Percentiles rank a stretch among this genome's conserved stretches.
phyloP scores from a whole-genome alignment of 64 coral and sea anemone species.

The Platygyra sinensis region DNA sequence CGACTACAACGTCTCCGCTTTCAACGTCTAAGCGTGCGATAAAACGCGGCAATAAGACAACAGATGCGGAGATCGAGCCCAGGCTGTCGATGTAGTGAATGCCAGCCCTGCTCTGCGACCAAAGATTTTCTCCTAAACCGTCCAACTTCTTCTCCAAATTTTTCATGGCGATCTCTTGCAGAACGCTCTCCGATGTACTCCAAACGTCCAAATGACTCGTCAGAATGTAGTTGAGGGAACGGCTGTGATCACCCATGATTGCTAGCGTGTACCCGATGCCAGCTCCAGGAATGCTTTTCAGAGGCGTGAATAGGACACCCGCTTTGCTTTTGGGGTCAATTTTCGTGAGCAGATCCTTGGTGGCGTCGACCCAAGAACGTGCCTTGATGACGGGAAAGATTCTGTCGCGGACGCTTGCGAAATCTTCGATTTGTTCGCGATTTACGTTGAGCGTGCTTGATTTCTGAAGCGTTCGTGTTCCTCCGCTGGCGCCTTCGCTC shows the following conservation, averaged over 20 bases:
- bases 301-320: slow-evolving; percentile 68
- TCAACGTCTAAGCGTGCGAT: slow-evolving; percentile 67
- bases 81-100: slow-evolving; percentile 77
- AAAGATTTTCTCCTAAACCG: slow-evolving; percentile 41
- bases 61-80: slow-evolving; percentile 76
- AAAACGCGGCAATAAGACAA: slow-evolving; percentile 71
- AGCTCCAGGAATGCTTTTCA: slow-evolving; percentile 60
- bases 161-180: slow-evolving; percentile 64
- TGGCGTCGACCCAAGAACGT: slow-evolving; percentile 66
- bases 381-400: slow-evolving; percentile 81
- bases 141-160: slow-evolving; percentile 74
- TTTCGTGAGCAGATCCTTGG: slow-evolving; percentile 66
- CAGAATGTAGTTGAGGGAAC: slow-evolving; percentile 66
- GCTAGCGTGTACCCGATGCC: slow-evolving; percentile 77
- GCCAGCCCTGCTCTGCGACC: slow-evolving; percentile 72
- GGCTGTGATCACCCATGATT: slow-evolving; percentile 42
- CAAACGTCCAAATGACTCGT: slow-evolving; percentile 78
- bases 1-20: slow-evolving; percentile 56
- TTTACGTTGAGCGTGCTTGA: slow-evolving; percentile 71
- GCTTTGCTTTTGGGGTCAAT: slow-evolving; percentile 58
- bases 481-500: slow-evolving; percentile 8
- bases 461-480: slow-evolving; percentile 35
- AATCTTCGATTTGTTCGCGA: slow-evolving; percentile 67
- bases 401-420: slow-evolving; percentile 59
- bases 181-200: slow-evolving; percentile 63